Evolutionary conservation across 2,797 vertebrate genomes (phyloP), one percentile per base, ranked within the genome.

Genomic region (Pangasius macronema): DNA sequence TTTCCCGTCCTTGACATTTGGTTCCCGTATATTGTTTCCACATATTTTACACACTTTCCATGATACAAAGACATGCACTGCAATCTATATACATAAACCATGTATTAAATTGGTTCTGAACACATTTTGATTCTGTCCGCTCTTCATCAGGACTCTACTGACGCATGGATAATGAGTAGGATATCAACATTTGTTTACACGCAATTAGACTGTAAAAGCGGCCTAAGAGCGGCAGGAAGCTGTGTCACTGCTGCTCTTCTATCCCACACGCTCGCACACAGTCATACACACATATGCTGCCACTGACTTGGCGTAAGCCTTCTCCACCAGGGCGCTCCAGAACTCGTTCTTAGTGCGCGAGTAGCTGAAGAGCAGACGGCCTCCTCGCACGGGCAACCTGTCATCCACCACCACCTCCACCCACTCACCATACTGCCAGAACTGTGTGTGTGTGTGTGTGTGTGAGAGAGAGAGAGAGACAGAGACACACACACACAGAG

Each of bases 401-500:
- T 97, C 96, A 89, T 97, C 96, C 90, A 97, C 95, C 86, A 96
- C 95, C 93, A 97, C 96, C 91, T 97, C 96, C 92, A 96, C 94
- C 96, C 96, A 97, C 93, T 95, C 94, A 87, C 96, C 96, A 93
- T 96, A 97, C 95, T 96, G 96, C 96, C 96, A 97, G 95, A 97
- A 96, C 96, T 97, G 68, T 86, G 49, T 86, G 27, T 72, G 84
- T 81, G 63, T 68, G n/a, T 46, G 75, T 81, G 84, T 57, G 75
- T 59, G 88, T 16, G 68, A 67, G 55, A 86, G 30, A 84, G 49
- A 85, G 59, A 79, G 39, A 65, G 42, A 84, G 36, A 82, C 67
- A 87, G 76, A 79, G 53, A 80, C 33, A 80, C 20, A 57, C 18
- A 80, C 57, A 61, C 36, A 83, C 84, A 84, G 75, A 82, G 57